phyloP scores from a whole-genome alignment of 1,140 invertebrate genomes.

The Bathynomus jamesi region DNA sequence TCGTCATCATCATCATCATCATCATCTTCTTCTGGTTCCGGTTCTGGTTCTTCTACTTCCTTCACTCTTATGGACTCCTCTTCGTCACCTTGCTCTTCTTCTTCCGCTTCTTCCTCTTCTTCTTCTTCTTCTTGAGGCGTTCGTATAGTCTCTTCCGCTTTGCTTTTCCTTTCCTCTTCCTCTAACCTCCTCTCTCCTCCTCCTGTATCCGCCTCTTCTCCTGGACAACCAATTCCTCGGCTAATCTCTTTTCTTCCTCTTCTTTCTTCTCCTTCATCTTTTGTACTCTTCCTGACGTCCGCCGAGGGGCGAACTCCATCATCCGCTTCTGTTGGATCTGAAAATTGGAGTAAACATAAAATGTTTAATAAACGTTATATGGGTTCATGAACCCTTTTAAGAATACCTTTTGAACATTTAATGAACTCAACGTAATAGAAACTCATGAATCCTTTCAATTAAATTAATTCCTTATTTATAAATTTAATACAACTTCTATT shows the following conservation, averaged over 20 bases:
- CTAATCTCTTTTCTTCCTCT: conserved; percentile 42
- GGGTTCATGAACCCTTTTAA: no score
- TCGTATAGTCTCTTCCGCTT: neutral
- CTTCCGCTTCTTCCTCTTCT: conserved; percentile 4
- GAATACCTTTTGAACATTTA: no score
- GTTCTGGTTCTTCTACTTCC: neutral
- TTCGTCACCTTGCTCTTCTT: neutral
- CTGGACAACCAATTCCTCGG: conserved; percentile 34
- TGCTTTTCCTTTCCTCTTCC: conserved; percentile 14
- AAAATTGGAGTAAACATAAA: neutral
- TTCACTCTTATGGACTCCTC: neutral
- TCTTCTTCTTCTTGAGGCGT: neutral
- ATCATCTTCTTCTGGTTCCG: neutral
- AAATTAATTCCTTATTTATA: no score
- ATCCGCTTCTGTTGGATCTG: conserved; percentile 43
- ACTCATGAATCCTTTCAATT: no score
- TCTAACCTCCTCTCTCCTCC: conserved; percentile 17
- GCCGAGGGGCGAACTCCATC: conserved; percentile 50
- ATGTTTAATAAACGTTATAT: no score
- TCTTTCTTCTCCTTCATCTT: conserved; percentile 49
- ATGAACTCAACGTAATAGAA: no score
- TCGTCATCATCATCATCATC: conserved; percentile 11
- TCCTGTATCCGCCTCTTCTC: conserved; percentile 26
- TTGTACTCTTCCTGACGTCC: conserved; percentile 51
- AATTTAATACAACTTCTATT: no score